A percentile compares a stretch with the other conserved stretches of the same genome.
Conservation (phyloP, 2,797 vertebrate genomes). For the Helarctos malayanus region DNA sequence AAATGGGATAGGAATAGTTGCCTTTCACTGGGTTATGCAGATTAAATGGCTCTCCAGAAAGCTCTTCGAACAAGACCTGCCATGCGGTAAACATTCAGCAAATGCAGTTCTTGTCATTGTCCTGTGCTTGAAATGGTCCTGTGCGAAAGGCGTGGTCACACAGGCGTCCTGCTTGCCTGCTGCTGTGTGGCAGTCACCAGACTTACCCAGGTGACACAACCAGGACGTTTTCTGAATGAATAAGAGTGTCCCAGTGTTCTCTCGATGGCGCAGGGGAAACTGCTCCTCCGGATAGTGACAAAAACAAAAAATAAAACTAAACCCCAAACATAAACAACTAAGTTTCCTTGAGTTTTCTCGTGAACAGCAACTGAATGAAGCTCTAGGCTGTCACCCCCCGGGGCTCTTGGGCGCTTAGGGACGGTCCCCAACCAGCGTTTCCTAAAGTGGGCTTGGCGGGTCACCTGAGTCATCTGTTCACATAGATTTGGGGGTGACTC, state of each 20-base stretch:
- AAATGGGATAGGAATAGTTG: background rate
- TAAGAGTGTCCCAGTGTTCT: background rate
- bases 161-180: background rate
- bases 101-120: background rate
- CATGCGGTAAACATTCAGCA: background rate
- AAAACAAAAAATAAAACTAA: background rate
- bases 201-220: background rate
- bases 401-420: background rate
- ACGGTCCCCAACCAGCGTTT: background rate
- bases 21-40: fast-evolving
- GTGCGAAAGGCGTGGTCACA: background rate
- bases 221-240: background rate
- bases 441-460: background rate
- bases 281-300: background rate
- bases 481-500: background rate
- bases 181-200: background rate
- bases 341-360: background rate
- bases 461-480: background rate
- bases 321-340: background rate
- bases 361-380: background rate
- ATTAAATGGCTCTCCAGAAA: background rate
- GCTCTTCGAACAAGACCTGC: background rate
- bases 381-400: background rate
- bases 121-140: background rate
- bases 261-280: background rate